These are phyloP conservation scores for Fukomys damarensis DNA, from an alignment of 2,113 vertebrate genomes.

Conservation along the genomic window DNA sequence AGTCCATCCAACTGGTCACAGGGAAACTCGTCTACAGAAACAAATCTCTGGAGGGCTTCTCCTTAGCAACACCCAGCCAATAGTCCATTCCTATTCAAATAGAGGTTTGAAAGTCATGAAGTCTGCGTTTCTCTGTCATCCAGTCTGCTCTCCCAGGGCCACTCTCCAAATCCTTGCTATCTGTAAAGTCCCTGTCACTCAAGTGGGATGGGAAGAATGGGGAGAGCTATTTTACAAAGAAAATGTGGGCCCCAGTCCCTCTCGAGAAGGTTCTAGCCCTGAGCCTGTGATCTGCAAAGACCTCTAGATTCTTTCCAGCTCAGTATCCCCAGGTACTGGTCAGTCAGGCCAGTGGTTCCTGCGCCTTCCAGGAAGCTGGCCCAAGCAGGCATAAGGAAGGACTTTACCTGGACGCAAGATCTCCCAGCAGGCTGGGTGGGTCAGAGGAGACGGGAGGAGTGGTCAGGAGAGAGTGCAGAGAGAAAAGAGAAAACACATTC, in stretches of 20 bases:
- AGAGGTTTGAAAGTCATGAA: not conserved
- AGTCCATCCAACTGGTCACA: not conserved
- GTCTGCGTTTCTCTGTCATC: not conserved
- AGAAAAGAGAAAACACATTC: constrained; percentile 75
- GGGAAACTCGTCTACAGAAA: not conserved
- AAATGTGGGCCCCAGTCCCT: not conserved
- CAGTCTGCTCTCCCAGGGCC: not conserved
- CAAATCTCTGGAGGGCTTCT: not conserved
- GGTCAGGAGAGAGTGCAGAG: constrained; percentile 68
- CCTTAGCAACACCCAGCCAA: not conserved
- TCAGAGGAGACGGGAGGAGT: constrained; percentile 83
- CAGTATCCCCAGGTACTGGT: not conserved
- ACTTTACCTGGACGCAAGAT: constrained; percentile 95
- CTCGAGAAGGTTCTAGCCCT: not conserved
- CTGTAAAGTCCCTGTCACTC: not conserved
- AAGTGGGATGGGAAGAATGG: not conserved
- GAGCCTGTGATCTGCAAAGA: not conserved
- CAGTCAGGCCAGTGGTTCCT: not conserved
- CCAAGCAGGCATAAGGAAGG: constrained; percentile 24
- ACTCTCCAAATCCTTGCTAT: not conserved
- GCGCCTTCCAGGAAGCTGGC: not conserved
- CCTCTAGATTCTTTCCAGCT: not conserved
- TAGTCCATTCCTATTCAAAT: not conserved
- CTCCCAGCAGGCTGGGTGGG: constrained; percentile 91
- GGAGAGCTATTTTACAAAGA: not conserved